Evolutionary conservation across 2,113 vertebrate genomes (phyloP), one percentile per base, ranked within the genome.

Genomic region (Dipodomys ordii): DNA sequence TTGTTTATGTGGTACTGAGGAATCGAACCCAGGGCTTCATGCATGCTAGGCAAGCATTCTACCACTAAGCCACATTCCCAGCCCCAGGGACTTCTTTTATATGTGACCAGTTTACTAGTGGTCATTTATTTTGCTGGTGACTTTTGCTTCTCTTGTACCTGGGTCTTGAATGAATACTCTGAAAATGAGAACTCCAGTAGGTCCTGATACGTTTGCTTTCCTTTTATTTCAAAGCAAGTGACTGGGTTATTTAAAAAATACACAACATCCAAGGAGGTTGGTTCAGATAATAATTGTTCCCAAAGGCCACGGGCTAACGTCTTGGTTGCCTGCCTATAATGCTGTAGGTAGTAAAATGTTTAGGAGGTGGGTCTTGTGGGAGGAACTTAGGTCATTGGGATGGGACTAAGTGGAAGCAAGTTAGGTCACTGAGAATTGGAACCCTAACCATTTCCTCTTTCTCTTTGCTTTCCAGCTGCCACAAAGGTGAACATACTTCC

Each of bases 121-220:
- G 25, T 44, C 53, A 80, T 79, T 90, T 57, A 73, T 8, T 87
- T 83, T 90, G 30, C 22, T 28, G 67, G 80, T n/a, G 53, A 88
- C 18, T 83, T 90, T 88, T 91, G 46, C 76, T 89, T 90, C 64
- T 16, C 11, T 77, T 74, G 39, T 72, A 81, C 39, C 46, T 83
- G 57, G 27, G 11, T 88, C 60, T 87, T 69, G 39, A 81, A 83
- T 83, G 60, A 89, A 82, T 39, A 22, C 60, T 60, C 7, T 79
- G 73, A 87, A 84, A 90, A 71, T 28, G 20, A 92, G 69, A 60
- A 60, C 22, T 62, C 60, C 49, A 49, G 49, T 49, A 49, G 49
- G 12, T 49, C 8, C 49, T 49, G 49, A 49, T 49, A 49, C 12
- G 49, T 49, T 12, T 49, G 49, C 10, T 49, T 49, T 49, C 49